Evolutionary conservation across 2,888 invertebrate species (phyloP), one percentile per base, ranked within the genome.

Genomic region (Thereva unica): DNA sequence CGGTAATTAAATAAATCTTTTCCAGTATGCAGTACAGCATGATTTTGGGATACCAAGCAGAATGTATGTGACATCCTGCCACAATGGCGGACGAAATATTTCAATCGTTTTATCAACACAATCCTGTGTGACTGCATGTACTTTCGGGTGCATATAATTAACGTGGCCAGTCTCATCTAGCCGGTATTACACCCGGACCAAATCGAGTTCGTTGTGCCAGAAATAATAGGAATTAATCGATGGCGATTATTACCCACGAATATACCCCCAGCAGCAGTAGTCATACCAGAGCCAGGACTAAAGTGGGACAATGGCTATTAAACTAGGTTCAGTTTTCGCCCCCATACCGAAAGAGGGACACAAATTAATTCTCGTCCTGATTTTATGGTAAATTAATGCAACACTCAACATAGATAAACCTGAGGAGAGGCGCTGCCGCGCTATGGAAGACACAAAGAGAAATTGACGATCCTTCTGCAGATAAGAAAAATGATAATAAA

Each of bases 151-250:
- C 6, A 10, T 34, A 56, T 56, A 59, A 59, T 59, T 47, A 59
- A 47, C 59, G 38, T n/a, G 38, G 40, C 9, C 6, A 23, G 41
- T 23, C n/a, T n/a, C 42, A 4, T 42, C 7, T 42, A 42, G 4
- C 42, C n/a, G 7, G 42, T 42, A 42, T n/a, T n/a, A n/a, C 8
- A 42, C 42, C 4, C 8, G 42, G 42, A 23, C 23, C n/a, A 4
- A 9, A 38, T 49, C 47, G 47, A 47, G 10, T 38, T 10, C 59
- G 23, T 23, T 49, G 10, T 49, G 42, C 49, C 35, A 47, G 59
- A 10, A 47, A 49, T 49, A 59, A 59, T 59, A 59, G 59, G 49
- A 59, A 59, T 59, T 59, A 59, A 59, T 59, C 47, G 49, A 59
- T 59, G 59, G 56, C 34, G 49, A 59, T 59, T 59, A 59, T 47